Evolutionary conservation across 2,797 vertebrate genomes (phyloP).

Genomic region (Anguilla obscura): DNA sequence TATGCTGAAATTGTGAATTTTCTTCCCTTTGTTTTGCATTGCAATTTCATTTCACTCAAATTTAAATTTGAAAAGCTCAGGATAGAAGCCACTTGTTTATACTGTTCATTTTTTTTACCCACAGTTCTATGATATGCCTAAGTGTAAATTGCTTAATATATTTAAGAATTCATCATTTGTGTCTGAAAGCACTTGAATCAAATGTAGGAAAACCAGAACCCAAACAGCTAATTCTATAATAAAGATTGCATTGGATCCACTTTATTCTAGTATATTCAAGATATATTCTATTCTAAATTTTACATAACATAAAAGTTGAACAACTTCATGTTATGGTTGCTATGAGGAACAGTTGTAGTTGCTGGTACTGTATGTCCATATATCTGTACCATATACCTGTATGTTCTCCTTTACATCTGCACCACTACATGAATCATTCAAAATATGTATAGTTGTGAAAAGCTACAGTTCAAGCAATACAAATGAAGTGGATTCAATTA

Average conservation of each 20-base stretch:
- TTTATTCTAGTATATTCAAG: not conserved
- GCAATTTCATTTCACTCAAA: not conserved
- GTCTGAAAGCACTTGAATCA: conserved; percentile 9
- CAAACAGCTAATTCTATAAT: not conserved
- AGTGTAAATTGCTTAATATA: conserved; percentile 14
- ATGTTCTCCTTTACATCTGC: not conserved
- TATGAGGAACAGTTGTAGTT: not conserved
- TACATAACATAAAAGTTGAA: not conserved
- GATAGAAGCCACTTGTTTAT: conserved; percentile 23
- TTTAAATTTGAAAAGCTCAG: conserved; percentile 21
- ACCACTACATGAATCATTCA: not conserved
- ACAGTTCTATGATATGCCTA: conserved; percentile 10
- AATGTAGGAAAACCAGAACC: not conserved
- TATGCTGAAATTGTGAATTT: conserved; percentile 5
- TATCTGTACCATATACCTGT: not conserved
- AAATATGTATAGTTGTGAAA: not conserved
- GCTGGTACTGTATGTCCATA: not conserved
- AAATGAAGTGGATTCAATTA: not conserved
- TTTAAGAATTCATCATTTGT: conserved; percentile 15
- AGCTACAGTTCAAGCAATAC: not conserved
- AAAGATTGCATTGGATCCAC: not conserved
- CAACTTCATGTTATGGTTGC: not conserved
- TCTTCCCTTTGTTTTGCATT: conserved; percentile 2
- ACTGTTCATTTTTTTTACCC: conserved; percentile 6
- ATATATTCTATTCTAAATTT: not conserved